Conservation (phyloP, 1,140 invertebrate genomes). For the Drosophila kohkoa region DNA sequence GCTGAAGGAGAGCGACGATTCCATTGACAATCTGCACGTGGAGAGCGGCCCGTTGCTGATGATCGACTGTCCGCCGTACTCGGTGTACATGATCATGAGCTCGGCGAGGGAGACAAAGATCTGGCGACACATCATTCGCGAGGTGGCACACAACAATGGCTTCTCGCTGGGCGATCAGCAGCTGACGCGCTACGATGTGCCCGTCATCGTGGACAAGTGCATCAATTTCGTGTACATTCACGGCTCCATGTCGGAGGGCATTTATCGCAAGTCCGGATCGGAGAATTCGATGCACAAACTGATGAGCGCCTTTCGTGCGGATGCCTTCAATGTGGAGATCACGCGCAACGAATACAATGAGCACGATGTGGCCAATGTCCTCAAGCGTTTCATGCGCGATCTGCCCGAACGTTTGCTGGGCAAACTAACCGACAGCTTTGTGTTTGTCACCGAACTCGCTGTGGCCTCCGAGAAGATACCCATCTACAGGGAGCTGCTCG, state of each 20-base stretch:
- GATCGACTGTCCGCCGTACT: slow-evolving; percentile 88
- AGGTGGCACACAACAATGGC: slow-evolving; percentile 92
- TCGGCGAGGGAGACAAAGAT: slow-evolving; percentile 88
- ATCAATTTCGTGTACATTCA: slow-evolving; percentile 94
- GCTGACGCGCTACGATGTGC: slow-evolving; percentile 93
- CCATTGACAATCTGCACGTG: slow-evolving; percentile 85
- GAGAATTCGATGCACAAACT: slow-evolving; percentile 91
- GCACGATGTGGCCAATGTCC: slow-evolving; percentile 93
- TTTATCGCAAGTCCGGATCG: slow-evolving; percentile 93
- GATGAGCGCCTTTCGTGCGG: slow-evolving; percentile 90
- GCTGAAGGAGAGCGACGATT: slow-evolving; percentile 71
- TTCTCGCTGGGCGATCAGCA: slow-evolving; percentile 92
- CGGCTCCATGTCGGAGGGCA: slow-evolving; percentile 93
- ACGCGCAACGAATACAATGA: slow-evolving; percentile 90
- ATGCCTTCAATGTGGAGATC: slow-evolving; percentile 93
- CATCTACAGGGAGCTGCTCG: slow-evolving; percentile 88
- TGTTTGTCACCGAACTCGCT: slow-evolving; percentile 85
- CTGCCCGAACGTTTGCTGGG: slow-evolving; percentile 90
- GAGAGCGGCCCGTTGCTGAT: slow-evolving; percentile 88
- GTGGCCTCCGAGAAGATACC: slow-evolving; percentile 86
- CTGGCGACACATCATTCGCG: slow-evolving; percentile 90
- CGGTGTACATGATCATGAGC: slow-evolving; percentile 90
- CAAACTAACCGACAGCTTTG: slow-evolving; percentile 85
- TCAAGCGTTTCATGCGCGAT: slow-evolving; percentile 94
- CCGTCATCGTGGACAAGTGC: slow-evolving; percentile 95